Evolutionary conservation across 2,797 vertebrate genomes (phyloP).

Genomic region (Gymnoscopelus braueri): DNA sequence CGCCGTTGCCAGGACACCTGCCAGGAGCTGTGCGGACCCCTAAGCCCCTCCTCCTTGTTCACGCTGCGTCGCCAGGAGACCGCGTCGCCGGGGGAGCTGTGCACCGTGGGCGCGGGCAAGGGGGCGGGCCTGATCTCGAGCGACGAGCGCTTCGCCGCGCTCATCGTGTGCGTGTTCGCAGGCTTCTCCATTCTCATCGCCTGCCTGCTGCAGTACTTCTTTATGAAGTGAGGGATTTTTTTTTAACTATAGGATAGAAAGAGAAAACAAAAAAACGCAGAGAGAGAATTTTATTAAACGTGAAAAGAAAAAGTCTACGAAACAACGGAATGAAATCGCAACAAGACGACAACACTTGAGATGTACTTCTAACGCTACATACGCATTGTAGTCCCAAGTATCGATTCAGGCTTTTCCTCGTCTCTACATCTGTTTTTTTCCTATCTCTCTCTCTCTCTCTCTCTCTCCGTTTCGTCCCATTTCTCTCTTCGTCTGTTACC

Average conservation of each 20-base stretch:
- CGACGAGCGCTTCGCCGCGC: slow-evolving; percentile 94
- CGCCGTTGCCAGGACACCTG: slow-evolving; percentile 92
- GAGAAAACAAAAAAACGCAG: slow-evolving; percentile 69
- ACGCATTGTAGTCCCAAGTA: slow-evolving; percentile 66
- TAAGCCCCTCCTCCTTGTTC: slow-evolving; percentile 93
- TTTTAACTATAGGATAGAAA: slow-evolving; percentile 74
- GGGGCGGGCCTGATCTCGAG: slow-evolving; percentile 87
- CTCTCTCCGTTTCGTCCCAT: slow-evolving; percentile 61
- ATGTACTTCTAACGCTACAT: slow-evolving; percentile 86
- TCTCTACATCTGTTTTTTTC: slow-evolving; percentile 10
- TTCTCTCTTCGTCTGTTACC: slow-evolving; percentile 79
- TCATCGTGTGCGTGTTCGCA: slow-evolving; percentile 92
- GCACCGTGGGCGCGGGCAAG: slow-evolving; percentile 75
- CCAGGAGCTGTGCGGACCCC: slow-evolving; percentile 94
- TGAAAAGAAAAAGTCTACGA: slow-evolving; percentile 54
- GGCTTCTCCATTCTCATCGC: slow-evolving; percentile 93
- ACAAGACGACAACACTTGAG: slow-evolving; percentile 75
- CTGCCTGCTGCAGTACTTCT: slow-evolving; percentile 97
- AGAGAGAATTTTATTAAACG: slow-evolving; percentile 46
- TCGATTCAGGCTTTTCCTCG: slow-evolving; percentile 62
- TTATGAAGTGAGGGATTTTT: slow-evolving; percentile 92
- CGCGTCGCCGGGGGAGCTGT: slow-evolving; percentile 77
- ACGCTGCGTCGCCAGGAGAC: slow-evolving; percentile 85
- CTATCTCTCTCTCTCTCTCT: slow-evolving; percentile 41
- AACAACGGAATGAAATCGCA: slow-evolving; percentile 73